A percentile compares a stretch with the other conserved stretches of the same genome.
Evolutionary conservation across 2,113 vertebrate species (phyloP).

Genomic region (Cercopithecus mona): DNA sequence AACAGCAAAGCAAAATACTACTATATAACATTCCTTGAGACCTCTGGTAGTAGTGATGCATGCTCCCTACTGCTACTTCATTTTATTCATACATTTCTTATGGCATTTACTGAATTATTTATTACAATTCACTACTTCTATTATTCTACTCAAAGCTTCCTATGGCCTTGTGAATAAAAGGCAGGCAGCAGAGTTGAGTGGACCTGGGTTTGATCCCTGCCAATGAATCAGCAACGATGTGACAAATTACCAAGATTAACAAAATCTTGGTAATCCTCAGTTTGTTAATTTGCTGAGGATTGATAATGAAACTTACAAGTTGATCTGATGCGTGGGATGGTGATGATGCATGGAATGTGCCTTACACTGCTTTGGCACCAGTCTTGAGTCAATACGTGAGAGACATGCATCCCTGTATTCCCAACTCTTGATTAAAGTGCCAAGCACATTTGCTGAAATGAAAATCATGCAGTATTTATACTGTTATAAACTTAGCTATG

Average conservation of each 20-base stretch:
- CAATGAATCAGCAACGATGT: neutral
- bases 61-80: neutral
- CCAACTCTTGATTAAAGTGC: neutral
- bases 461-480: neutral
- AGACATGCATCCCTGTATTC: neutral
- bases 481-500: neutral
- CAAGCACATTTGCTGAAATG: neutral
- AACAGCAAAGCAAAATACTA: neutral
- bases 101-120: conserved; percentile 18
- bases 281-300: neutral
- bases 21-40: neutral
- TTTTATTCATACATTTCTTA: conserved; percentile 8
- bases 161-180: neutral
- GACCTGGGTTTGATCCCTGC: neutral
- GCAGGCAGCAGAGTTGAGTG: neutral
- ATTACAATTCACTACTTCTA: neutral
- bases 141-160: neutral
- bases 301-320: neutral
- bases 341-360: neutral
- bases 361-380: neutral
- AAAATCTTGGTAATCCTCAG: neutral
- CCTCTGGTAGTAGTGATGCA: neutral
- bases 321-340: neutral
- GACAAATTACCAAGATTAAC: neutral
- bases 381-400: neutral